Evolutionary conservation across 2,113 vertebrate species (phyloP), one percentile per base, ranked within the genome.

Genomic region (Heteronetta atricapilla): DNA sequence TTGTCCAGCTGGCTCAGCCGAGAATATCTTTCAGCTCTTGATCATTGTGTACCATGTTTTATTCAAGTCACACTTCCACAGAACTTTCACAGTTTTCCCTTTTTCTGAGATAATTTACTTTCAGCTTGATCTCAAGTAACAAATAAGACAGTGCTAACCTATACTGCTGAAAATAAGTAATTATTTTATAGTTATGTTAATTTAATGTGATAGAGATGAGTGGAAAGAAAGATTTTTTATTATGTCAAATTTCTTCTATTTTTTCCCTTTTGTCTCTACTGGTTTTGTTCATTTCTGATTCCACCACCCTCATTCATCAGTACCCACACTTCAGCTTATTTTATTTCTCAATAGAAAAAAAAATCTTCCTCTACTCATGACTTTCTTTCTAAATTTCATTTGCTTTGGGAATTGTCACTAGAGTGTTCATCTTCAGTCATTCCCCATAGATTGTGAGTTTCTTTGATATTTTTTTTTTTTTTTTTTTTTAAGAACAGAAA

Each of bases 91-190:
- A 78, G 53, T 46, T 75, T 86, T 95, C 77, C 56, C 53, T 67
- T 62, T 89, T 69, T 92, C 62, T 68, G 90, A 79, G 66, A 85
- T 72, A 59, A 92, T 95, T 95, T 94, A 83, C 69, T 86, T 96
- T 69, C 48, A 81, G 72, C n/a, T 94, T 83, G 85, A 79, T 94
- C 72, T 67, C 50, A 59, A 81, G 19, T 82, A 94, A 96, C 13
- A 69, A 89, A 68, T n/a, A 79, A 76, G 64, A 34, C 11, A 25
- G n/a, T 46, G 66, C 50, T 88, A 72, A 67, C n/a, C 11, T 46
- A 10, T 31, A 29, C 6, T 74, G 50, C 13, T 25, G 50, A 82
- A n/a, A 38, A 66, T 17, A 2, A 7, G 8, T 50, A 14, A 7
- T 11, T 66, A 1, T 53, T 82, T 87, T 31, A 67, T 25, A 48